Base-by-base conservation (phyloP, 2,113 vertebrate species). In the Azemiops feae region DNA sequence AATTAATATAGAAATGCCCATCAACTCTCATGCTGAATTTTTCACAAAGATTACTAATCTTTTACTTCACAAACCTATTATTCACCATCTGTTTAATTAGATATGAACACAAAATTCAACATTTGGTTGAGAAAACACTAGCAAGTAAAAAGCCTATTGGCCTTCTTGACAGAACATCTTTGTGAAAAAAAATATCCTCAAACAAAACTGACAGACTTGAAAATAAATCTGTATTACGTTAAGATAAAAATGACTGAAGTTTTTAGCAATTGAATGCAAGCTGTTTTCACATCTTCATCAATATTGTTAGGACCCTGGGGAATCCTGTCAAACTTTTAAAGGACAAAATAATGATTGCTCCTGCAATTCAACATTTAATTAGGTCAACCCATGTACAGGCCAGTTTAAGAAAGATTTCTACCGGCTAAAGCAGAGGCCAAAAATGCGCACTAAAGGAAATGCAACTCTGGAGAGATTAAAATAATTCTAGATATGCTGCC, bases 191-290 rank as follows among this genome's bases (percentile, higher is more conserved):
- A 58, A 53, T 27, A 11, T 86, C 30, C 95, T 94, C 2, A 89
- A 45, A 94, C 93, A 1, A 43, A 93, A 50, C 1, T 81, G 25
- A 27, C 55, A 89, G 45, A 88, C 1, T 47, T 87, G 57, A 54
- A 92, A 95, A 81, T 0, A 0, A 12, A 22, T 16, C 0, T 22
- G 89, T 91, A 64, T 9, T 74, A 94, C 92, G 74, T 0, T 11
- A 64, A 89, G 22, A 20, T n/a, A 5, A 87, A 90, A 89, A 54
- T 25, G 1, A 93, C 52, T 85, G 30, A 94, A 95, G 92, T 87
- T 58, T 55, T 81, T 89, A 57, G 14, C 23, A 69, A 50, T 52
- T 60, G 52, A 43, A 57, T 57, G 18, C 45, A 27, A 55, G 23
- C 25, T 54, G 23, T 25, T 53, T 90, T 43, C 43, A 47, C 10